Conservation (phyloP, 2,797 vertebrate species). For the Taeniopygia guttata region DNA sequence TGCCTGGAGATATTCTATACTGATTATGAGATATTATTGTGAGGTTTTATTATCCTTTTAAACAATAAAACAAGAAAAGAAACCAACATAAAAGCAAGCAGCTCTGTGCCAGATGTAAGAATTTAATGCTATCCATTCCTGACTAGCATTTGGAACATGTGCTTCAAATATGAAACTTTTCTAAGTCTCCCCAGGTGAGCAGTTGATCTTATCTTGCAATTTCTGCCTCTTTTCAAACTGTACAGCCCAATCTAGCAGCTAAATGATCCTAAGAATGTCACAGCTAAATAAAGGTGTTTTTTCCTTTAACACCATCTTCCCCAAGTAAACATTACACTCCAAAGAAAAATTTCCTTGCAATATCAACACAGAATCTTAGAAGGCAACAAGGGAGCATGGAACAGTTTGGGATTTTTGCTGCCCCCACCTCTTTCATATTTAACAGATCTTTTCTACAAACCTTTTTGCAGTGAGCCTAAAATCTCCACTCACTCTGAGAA, state of each 20-base stretch:
- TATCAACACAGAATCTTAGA: background rate
- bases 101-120: conserved; percentile 71
- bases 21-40: conserved; percentile 73
- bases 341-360: background rate
- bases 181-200: conserved; percentile 71
- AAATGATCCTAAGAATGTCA: background rate
- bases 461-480: background rate
- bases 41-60: conserved; percentile 74
- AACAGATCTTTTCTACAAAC: background rate
- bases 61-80: conserved; percentile 66
- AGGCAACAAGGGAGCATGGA: background rate
- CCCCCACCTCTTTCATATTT: background rate
- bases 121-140: conserved; percentile 63
- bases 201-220: conserved; percentile 59
- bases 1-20: conserved; percentile 69
- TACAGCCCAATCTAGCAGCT: conserved; percentile 34
- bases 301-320: background rate
- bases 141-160: conserved; percentile 70
- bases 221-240: conserved; percentile 59
- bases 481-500: background rate
- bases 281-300: background rate
- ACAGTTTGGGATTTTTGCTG: background rate
- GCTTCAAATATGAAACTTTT: conserved; percentile 68
- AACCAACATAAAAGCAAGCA: conserved; percentile 73
- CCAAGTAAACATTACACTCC: background rate